A percentile compares a stretch with the other conserved stretches of the same genome.
These are phyloP conservation scores for Philaethria dido DNA, from an alignment of 2,888 invertebrate species.

Conservation along the genomic window DNA sequence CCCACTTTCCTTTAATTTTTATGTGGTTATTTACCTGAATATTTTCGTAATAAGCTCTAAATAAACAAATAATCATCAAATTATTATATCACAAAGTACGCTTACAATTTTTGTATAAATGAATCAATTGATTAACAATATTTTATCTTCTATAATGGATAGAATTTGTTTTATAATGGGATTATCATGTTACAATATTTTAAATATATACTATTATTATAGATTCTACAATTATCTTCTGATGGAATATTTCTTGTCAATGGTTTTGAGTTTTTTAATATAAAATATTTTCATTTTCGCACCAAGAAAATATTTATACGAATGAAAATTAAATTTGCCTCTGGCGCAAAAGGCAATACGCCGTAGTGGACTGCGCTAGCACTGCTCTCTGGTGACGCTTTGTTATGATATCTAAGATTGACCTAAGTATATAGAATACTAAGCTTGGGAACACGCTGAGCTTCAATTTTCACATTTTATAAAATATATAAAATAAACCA, in stretches of 20 bases:
- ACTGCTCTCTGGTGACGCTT: not conserved
- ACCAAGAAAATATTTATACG: not conserved
- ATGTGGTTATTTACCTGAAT: not conserved
- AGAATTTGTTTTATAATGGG: not conserved
- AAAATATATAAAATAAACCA: not conserved
- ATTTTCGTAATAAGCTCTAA: slow-evolving; percentile 26
- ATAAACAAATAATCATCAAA: not conserved
- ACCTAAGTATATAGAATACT: slow-evolving; percentile 6
- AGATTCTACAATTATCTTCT: too few species aligned
- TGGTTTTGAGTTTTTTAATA: too few species aligned
- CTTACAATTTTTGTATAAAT: too few species aligned
- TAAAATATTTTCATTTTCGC: not conserved
- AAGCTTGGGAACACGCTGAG: not conserved
- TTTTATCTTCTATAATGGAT: not conserved
- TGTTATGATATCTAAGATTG: slow-evolving; percentile 6
- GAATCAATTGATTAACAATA: too few species aligned
- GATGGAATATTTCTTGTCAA: too few species aligned
- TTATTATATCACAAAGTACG: not conserved
- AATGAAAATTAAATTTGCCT: slow-evolving; percentile 5
- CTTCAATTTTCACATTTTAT: not conserved
- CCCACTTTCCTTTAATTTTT: too few species aligned
- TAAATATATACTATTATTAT: too few species aligned
- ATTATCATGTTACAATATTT: too few species aligned
- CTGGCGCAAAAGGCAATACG: slow-evolving; percentile 3
- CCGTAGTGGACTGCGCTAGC: not conserved